phyloP scores from a whole-genome alignment of 2,888 invertebrate genomes.

The Ptychoptera albimana region DNA sequence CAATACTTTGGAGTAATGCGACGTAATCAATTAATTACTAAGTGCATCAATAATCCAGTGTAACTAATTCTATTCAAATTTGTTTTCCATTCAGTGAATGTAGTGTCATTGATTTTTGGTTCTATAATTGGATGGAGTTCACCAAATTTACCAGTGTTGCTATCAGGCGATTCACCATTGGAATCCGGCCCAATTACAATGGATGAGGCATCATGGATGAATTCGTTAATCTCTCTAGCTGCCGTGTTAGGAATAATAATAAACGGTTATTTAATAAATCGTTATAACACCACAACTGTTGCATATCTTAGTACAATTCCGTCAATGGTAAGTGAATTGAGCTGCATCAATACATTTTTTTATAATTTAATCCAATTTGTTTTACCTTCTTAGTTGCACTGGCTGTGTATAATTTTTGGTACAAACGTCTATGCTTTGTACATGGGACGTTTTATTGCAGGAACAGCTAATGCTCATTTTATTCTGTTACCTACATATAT shows the following conservation, averaged over 20 bases:
- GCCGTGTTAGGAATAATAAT: constrained; percentile 18
- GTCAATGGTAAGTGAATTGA: constrained; percentile 20
- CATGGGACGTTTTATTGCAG: constrained; percentile 4
- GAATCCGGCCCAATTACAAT: constrained; percentile 14
- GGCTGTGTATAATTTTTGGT: not conserved
- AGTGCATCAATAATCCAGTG: no score
- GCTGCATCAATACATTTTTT: not conserved
- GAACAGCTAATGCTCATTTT: constrained; percentile 4
- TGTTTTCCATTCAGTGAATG: constrained; percentile 1
- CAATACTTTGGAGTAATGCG: no score
- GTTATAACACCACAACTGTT: constrained; percentile 20
- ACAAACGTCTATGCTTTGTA: not conserved
- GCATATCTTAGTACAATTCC: constrained; percentile 20
- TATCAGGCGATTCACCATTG: constrained; percentile 15
- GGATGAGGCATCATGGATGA: constrained; percentile 18
- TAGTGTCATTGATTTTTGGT: constrained; percentile 3
- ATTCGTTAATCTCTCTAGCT: constrained; percentile 19
- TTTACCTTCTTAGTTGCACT: no score
- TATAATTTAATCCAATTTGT: no score
- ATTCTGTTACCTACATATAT: constrained; percentile 8
- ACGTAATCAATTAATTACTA: no score
- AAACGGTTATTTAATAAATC: constrained; percentile 17
- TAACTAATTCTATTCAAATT: no score
- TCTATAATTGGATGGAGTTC: constrained; percentile 8
- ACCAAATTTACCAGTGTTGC: constrained; percentile 6